phyloP scores from a whole-genome alignment of 1,140 invertebrate genomes.

The Apis laboriosa region DNA sequence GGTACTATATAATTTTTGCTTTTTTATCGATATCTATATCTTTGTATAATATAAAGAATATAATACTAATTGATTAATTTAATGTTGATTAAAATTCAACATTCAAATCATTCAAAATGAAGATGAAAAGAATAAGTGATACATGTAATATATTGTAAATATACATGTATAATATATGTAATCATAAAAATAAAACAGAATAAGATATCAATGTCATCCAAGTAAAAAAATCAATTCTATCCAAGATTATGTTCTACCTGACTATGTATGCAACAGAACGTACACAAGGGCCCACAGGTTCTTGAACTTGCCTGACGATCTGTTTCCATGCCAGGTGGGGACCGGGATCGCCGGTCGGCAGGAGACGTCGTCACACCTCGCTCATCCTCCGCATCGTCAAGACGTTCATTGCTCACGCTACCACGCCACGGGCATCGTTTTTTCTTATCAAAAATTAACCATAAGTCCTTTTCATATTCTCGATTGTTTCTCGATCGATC shows the following conservation, averaged over 20 bases:
- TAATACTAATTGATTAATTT: not conserved
- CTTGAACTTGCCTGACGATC: conserved; percentile 65
- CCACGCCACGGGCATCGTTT: conserved; percentile 9
- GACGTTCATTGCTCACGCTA: conserved; percentile 46
- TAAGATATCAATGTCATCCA: not conserved
- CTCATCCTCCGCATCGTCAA: conserved; percentile 57
- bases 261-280: conserved; percentile 37
- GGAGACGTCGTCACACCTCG: conserved; percentile 60
- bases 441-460: not conserved
- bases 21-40: not conserved
- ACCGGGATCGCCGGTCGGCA: conserved; percentile 57
- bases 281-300: conserved; percentile 50
- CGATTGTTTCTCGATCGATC: not conserved
- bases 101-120: not conserved
- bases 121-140: not conserved
- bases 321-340: conserved; percentile 63
- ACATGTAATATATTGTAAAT: not conserved
- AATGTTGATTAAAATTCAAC: not conserved
- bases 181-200: not conserved
- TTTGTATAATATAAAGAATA: not conserved
- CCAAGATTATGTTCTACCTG: conserved; percentile 19
- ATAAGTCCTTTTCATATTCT: not conserved
- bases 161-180: not conserved
- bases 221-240: conserved; percentile 6
- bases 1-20: not conserved